Conservation (phyloP, 2,888 invertebrate genomes). For the Brassicogethes aeneus region DNA sequence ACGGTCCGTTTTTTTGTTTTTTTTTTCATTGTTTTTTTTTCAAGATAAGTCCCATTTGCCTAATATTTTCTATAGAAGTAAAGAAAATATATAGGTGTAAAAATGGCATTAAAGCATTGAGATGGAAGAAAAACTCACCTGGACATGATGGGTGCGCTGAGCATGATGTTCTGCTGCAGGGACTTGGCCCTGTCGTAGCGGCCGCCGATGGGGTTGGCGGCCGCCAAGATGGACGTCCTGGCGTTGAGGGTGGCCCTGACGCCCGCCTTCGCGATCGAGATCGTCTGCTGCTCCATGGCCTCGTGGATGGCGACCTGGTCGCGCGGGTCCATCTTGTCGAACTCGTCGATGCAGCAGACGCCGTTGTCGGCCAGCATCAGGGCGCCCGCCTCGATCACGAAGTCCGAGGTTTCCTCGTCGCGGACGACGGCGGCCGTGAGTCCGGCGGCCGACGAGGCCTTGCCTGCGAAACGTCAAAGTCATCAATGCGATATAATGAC, state of each 20-base stretch:
- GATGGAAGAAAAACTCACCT: no score
- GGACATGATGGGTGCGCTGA: constrained; percentile 97
- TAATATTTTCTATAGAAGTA: no score
- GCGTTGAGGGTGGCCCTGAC: constrained; percentile 95
- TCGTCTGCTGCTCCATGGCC: constrained; percentile 99
- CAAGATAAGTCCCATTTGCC: no score
- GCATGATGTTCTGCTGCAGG: constrained; percentile 85
- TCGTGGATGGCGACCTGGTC: constrained; percentile 99
- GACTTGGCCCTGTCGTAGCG: constrained; percentile 92
- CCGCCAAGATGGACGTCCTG: constrained; percentile 93
- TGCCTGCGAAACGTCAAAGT: no score
- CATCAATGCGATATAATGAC: no score
- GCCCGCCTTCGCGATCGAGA: constrained; percentile 96
- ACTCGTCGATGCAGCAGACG: constrained; percentile 98
- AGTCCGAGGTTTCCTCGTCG: constrained; percentile 97
- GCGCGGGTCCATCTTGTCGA: constrained; percentile 97
- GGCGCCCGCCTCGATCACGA: constrained; percentile 99
- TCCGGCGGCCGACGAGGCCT: constrained; percentile 96
- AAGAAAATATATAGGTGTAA: no score
- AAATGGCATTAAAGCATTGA: no score
- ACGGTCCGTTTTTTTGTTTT: no score
- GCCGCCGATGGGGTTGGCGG: constrained; percentile 91
- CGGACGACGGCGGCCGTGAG: constrained; percentile 96
- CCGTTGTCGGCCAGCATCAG: constrained; percentile 98
- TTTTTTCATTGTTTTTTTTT: no score